Percentiles rank a stretch among this genome's conserved stretches.
phyloP scores from a whole-genome alignment of 2,888 invertebrate species.

The Dryocosmus kuriphilus region DNA sequence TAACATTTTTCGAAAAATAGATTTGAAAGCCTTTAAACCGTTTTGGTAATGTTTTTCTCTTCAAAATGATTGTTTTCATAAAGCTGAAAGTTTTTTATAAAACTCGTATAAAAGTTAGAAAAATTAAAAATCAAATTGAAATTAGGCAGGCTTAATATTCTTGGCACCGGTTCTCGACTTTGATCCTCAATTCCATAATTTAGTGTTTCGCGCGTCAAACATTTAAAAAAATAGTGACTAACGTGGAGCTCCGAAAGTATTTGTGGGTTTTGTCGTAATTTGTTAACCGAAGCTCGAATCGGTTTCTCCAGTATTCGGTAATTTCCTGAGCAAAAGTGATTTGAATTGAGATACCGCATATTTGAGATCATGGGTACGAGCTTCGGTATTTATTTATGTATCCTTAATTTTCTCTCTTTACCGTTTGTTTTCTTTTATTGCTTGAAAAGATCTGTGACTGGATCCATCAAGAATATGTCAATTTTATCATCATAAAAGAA shows the following conservation, averaged over 20 bases:
- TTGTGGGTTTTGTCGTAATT: not conserved
- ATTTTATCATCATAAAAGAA: conserved; percentile 9
- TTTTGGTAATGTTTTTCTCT: conserved; percentile 7
- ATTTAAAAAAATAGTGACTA: conserved; percentile 25
- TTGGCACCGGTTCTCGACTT: conserved; percentile 25
- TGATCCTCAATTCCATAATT: conserved; percentile 6
- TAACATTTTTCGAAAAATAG: conserved; percentile 2
- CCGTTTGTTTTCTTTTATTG: not conserved
- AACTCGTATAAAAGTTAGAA: not conserved
- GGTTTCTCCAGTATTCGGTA: not conserved
- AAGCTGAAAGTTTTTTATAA: conserved; percentile 5
- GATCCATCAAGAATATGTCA: not conserved
- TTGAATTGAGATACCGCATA: not conserved
- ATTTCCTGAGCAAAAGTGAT: conserved; percentile 18
- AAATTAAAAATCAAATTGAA: not conserved
- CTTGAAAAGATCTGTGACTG: not conserved
- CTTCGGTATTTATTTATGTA: not conserved
- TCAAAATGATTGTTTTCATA: not conserved
- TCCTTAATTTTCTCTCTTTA: not conserved
- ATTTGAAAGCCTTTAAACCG: not conserved
- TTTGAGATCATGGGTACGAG: conserved; percentile 26
- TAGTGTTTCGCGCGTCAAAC: not conserved
- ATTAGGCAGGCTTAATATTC: not conserved
- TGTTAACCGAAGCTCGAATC: not conserved
- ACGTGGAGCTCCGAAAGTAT: not conserved